phyloP scores from a whole-genome alignment of 2,797 vertebrate species.

The Sebastiscus albofasciatus region DNA sequence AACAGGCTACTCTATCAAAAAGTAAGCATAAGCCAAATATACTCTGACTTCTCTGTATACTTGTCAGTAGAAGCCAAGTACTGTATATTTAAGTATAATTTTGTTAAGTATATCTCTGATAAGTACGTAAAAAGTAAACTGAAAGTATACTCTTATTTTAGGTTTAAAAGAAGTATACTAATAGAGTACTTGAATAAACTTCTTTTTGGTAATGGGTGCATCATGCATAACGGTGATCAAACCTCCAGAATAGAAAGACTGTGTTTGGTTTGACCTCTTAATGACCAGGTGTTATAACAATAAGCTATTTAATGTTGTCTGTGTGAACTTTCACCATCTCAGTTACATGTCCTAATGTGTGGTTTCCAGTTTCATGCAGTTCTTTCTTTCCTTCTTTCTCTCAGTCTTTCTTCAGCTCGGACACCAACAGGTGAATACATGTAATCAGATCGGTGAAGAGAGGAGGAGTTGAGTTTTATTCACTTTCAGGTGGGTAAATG shows the following conservation, averaged over 20 bases:
- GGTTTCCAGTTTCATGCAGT: slow-evolving; percentile 60
- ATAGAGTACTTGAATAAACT: too few species aligned
- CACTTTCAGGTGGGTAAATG: background rate
- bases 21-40: too few species aligned
- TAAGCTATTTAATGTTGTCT: background rate
- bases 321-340: slow-evolving; percentile 18
- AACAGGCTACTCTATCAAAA: too few species aligned
- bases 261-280: background rate
- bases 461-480: slow-evolving; percentile 32
- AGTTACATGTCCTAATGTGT: slow-evolving; percentile 16
- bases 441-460: slow-evolving; percentile 46
- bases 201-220: too few species aligned
- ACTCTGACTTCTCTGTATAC: too few species aligned
- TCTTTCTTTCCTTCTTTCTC: slow-evolving; percentile 14
- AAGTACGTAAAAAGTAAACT: too few species aligned
- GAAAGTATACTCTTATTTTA: too few species aligned
- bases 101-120: too few species aligned
- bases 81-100: too few species aligned
- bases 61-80: too few species aligned
- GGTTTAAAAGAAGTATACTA: too few species aligned
- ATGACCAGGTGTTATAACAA: slow-evolving; percentile 22
- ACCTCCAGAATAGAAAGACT: background rate
- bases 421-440: slow-evolving; percentile 19
- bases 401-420: background rate
- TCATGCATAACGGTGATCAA: background rate